A percentile compares a stretch with the other conserved stretches of the same genome.
phyloP scores from a whole-genome alignment of 2,113 vertebrate genomes.

The Mesitornis unicolor region DNA sequence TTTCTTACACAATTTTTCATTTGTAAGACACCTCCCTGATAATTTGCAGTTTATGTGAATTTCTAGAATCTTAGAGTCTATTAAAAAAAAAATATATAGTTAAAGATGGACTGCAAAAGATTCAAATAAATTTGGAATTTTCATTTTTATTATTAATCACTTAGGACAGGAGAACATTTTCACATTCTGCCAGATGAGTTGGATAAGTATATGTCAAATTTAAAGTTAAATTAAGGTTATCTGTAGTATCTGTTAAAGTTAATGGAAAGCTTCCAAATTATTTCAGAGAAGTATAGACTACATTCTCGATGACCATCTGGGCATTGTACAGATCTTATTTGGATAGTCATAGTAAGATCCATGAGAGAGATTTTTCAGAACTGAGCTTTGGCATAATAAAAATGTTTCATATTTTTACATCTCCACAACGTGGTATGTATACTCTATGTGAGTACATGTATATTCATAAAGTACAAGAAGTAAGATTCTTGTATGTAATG shows the following conservation, averaged over 20 bases:
- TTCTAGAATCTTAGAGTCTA: background rate
- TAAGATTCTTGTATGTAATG: background rate
- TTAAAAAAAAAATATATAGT: background rate
- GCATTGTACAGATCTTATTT: background rate
- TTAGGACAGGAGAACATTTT: background rate
- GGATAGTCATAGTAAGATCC: background rate
- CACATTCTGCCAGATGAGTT: background rate
- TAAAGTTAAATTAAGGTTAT: background rate
- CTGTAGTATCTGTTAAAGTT: background rate
- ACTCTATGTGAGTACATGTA: accelerated
- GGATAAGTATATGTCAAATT: background rate
- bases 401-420: background rate
- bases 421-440: background rate
- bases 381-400: background rate
- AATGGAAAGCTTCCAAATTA: background rate
- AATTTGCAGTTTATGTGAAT: background rate
- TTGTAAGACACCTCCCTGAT: background rate
- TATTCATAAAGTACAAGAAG: background rate
- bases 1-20: background rate
- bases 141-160: background rate
- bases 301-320: background rate
- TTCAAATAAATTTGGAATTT: background rate
- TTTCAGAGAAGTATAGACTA: background rate
- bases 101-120: background rate
- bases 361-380: background rate